phyloP scores from a whole-genome alignment of 1,140 invertebrate species.

The Drosophila saltans region DNA sequence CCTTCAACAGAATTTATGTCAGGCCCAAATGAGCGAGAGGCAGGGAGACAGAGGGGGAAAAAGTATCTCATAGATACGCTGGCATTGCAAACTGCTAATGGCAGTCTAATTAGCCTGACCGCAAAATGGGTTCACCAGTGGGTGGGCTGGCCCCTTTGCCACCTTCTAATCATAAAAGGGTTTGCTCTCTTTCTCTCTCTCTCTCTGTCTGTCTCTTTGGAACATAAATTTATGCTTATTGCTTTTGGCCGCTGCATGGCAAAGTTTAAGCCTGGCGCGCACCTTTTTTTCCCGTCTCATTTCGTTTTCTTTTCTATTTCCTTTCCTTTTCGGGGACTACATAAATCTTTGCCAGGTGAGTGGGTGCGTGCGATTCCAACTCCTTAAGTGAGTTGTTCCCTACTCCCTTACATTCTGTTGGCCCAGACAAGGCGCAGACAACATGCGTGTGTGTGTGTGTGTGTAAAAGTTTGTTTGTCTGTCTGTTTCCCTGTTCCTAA shows the following conservation, averaged over 20 bases:
- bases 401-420: conserved; percentile 8
- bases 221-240: conserved; percentile 68
- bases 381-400: conserved; percentile 50
- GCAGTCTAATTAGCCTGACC: conserved; percentile 77
- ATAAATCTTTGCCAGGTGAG: conserved; percentile 77
- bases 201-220: conserved; percentile 30
- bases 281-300: conserved; percentile 37
- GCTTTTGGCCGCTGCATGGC: conserved; percentile 34
- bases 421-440: conserved; percentile 70
- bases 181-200: conserved; percentile 26
- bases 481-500: conserved; percentile 40
- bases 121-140: conserved; percentile 29
- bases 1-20: conserved; percentile 64
- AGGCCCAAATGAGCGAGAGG: conserved; percentile 26
- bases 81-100: conserved; percentile 62
- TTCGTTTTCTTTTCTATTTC: not conserved
- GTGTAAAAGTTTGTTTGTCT: conserved; percentile 67
- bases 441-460: conserved; percentile 61
- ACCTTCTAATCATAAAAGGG: conserved; percentile 40
- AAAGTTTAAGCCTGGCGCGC: conserved; percentile 56
- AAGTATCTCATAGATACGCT: conserved; percentile 53
- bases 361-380: conserved; percentile 49
- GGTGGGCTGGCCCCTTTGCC: not conserved
- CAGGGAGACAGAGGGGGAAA: conserved; percentile 9
- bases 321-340: conserved; percentile 39